Evolutionary conservation across 2,113 vertebrate species (phyloP), one percentile per base, ranked within the genome.

Genomic region (Acrocephalus arundinaceus): DNA sequence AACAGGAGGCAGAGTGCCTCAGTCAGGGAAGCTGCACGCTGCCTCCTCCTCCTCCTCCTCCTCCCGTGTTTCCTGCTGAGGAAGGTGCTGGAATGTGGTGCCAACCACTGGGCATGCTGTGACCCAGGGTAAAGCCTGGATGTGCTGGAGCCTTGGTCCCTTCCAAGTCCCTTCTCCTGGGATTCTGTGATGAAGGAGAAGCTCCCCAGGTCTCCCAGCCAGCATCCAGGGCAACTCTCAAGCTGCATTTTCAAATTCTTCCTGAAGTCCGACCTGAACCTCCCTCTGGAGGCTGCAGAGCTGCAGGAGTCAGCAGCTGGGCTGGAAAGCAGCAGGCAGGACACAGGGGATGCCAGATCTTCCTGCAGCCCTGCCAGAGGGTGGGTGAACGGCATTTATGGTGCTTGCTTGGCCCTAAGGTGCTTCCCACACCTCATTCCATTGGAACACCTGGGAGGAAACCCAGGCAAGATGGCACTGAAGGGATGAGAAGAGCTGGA

Each of bases 351-450:
- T 2, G 3, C 0, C 1, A 28, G 80, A 22, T 7, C 35, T 13
- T 33, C 59, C 54, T 35, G 31, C 63, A 52, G 61, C 77, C 35
- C 63, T 18, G 74, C 31, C 76, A 46, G 2, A 59, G 67, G 48
- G 28, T 10, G 43, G 7, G 24, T 2, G n/a, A 65, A 20, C 0
- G 3, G 58, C 49, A 46, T 1, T 51, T 5, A 2, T 0, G 1
- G 46, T 2, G 33, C 35, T 37, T 8, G 39, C 27, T 4, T 1
- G 3, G 37, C 43, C 31, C 48, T 12, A 6, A 15, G 1, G 66
- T 3, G 7, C 52, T 63, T 24, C 81, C 58, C 51, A 61, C 8
- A 30, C 14, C 68, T 15, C 5, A 5, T 5, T 59, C 67, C 4
- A 1, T 5, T 25, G 35, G 43, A 41, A 30, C 23, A 4, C 12